Percentiles rank a stretch among this genome's conserved stretches.
These are phyloP conservation scores for Channallabes apus DNA, from an alignment of 2,797 vertebrate genomes.

Conservation along the genomic window DNA sequence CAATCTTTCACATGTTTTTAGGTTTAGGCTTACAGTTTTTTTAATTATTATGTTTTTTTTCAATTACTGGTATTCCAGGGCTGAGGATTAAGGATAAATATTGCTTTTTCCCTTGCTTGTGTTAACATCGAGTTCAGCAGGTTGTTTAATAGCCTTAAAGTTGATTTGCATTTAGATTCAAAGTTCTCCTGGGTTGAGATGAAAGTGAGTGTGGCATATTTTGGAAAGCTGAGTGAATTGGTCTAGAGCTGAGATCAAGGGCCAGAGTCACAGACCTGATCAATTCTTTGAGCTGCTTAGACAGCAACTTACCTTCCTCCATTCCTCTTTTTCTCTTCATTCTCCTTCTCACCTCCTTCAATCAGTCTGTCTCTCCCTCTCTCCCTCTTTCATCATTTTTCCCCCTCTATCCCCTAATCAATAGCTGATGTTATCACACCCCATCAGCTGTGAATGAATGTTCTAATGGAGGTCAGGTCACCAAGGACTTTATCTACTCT, in stretches of 20 bases:
- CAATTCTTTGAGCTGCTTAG: conserved; percentile 54
- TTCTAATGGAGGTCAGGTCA: conserved; percentile 60
- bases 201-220: conserved; percentile 49
- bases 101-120: conserved; percentile 41
- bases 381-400: conserved; percentile 14
- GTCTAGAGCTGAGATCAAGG: conserved; percentile 53
- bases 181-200: conserved; percentile 51
- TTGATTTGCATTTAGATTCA: conserved; percentile 61
- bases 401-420: conserved; percentile 52
- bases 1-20: background rate
- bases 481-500: conserved; percentile 55
- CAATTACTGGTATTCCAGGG: conserved; percentile 22
- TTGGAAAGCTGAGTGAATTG: conserved; percentile 51
- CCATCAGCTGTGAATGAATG: conserved; percentile 61
- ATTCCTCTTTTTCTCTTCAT: conserved; percentile 9
- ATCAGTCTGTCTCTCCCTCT: conserved; percentile 27
- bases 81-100: conserved; percentile 16
- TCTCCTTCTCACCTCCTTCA: conserved; percentile 17
- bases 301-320: conserved; percentile 44
- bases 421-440: conserved; percentile 62
- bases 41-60: background rate
- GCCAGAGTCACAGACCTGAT: conserved; percentile 53
- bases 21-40: background rate
- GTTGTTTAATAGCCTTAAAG: conserved; percentile 56
- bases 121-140: conserved; percentile 49